A percentile compares a stretch with the other conserved stretches of the same genome.
phyloP scores from a whole-genome alignment of 2,113 vertebrate species.

The Entomyzon cyanotis region DNA sequence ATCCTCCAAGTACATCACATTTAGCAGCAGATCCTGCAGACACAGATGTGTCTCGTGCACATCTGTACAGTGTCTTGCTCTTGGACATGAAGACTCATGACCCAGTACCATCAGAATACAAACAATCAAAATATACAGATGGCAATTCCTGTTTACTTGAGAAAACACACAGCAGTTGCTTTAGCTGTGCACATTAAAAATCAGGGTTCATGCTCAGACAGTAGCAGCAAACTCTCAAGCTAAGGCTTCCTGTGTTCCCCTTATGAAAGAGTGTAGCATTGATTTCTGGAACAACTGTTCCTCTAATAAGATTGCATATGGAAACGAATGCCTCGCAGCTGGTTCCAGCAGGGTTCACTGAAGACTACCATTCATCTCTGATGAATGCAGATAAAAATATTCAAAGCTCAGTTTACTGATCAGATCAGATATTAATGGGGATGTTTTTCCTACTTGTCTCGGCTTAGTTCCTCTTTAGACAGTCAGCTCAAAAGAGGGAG shows the following conservation, averaged over 20 bases:
- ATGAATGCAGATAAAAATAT: conserved; percentile 13
- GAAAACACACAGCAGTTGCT: not conserved
- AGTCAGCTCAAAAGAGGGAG: not conserved
- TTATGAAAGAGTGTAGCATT: not conserved
- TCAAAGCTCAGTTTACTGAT: conserved; percentile 38
- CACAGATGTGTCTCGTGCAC: not conserved
- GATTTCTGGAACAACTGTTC: conserved; percentile 32
- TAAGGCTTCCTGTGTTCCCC: not conserved
- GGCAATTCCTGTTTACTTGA: not conserved
- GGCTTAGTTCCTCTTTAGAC: not conserved
- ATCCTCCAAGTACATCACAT: not conserved
- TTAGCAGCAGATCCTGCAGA: not conserved
- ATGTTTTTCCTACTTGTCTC: not conserved
- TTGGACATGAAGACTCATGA: not conserved
- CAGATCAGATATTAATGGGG: conserved; percentile 5
- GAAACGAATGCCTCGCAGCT: conserved; percentile 3
- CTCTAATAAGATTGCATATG: not conserved
- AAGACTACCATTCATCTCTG: not conserved
- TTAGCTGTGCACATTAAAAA: not conserved
- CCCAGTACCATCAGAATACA: not conserved
- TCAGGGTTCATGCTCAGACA: not conserved
- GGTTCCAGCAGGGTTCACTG: conserved; percentile 34
- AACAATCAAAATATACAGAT: not conserved
- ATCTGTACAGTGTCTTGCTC: not conserved
- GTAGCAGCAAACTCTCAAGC: not conserved